Base-by-base conservation (phyloP, 2,888 invertebrate genomes). In the Entomobrya proxima region DNA sequence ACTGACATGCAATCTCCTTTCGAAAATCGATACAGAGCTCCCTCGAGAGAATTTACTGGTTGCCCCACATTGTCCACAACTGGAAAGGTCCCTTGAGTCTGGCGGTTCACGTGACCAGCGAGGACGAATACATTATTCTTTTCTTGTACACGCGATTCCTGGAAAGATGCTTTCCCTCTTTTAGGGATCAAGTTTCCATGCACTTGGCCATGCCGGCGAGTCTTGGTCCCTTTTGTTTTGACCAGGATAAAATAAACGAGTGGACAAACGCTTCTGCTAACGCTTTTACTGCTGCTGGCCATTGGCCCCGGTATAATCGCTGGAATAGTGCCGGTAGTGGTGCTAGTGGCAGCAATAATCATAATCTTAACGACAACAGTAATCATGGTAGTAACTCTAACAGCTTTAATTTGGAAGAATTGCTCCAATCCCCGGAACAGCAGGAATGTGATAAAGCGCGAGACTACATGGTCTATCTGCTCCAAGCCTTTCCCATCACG, bases 61-160 rank as follows among this genome's bases (percentile, higher is more conserved):
- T 97, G 13, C 86, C 96, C 0, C 94, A 95, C 88, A 95, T 96
- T 50, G 95, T 95, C 0, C 94, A 94, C 55, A 95, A 96, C 90
- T 97, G 97, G 97, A 93, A 94, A 6, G 97, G 97, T 0, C 95
- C 97, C 0, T 95, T 97, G 90, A 97, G 97, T 0, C 94, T 95
- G 0, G 96, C 96, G 0, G 93, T 96, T 0, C 97, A 95, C 91
- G 95, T 95, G 15, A 75, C n/a, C 89, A 91, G 1, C 89, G 90
- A 58, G 83, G 95, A 87, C 30, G 88, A 88, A 74, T 88, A 83
- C 82, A 32, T 77, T 1, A 61, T 82, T 27, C 50, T 88, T 15
- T 86, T 80, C 52, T 55, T 86, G 40, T 85, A 87, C 52, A 50
- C 77, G 13, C 32, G 58, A 50, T 83, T 76, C 24, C 64, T 87